Base-by-base conservation (phyloP, 2,888 invertebrate species). In the Eristalinus aeneus region DNA sequence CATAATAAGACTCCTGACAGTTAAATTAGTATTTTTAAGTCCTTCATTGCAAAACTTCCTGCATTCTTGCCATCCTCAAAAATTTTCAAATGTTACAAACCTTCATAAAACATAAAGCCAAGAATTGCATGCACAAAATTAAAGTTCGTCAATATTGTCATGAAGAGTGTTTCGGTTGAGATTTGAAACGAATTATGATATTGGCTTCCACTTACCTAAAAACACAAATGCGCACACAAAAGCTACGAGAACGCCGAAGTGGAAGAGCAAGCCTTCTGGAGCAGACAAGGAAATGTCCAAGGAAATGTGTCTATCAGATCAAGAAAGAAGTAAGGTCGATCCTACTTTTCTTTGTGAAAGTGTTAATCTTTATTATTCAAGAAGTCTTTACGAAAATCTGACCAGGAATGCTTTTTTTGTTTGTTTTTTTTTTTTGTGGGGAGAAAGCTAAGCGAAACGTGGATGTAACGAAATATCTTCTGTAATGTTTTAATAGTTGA, bases 11-110 rank as follows among this genome's bases (percentile, higher is more conserved):
- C 76, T 60, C 65, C 72, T 39, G 67, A 78, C 34, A 65, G 61
- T 34, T 78, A 56, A 8, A 16, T 82, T 34, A 11, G 1, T 1
- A 5, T 12, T n/a, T 63, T 76, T 23, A 82, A 73, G 61, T 73
- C 67, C 8, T 87, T 68, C 71, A 83, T 83, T 46, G 73, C 79
- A 65, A 68, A 54, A 74, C 63, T 86, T 56, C 81, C 77, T 65
- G 77, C 81, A 22, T 75, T 85, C 31, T 73, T 76, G 1, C 64
- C 10, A 76, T 16, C 3, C 79, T 6, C 72, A 71, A 69, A 65
- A 71, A 71, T 74, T 77, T 81, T 58, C 34, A 20, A 81, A 87
- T 27, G 63, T 82, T 20, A 61, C 69, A 53, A 39, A 16, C 5
- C 31, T 81, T 27, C 69, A 77, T 64, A 56, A 74, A 39, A 22